Percentiles rank a stretch among this genome's conserved stretches.
phyloP scores from a whole-genome alignment of 2,888 invertebrate genomes.

The Monoplex corrugatus region DNA sequence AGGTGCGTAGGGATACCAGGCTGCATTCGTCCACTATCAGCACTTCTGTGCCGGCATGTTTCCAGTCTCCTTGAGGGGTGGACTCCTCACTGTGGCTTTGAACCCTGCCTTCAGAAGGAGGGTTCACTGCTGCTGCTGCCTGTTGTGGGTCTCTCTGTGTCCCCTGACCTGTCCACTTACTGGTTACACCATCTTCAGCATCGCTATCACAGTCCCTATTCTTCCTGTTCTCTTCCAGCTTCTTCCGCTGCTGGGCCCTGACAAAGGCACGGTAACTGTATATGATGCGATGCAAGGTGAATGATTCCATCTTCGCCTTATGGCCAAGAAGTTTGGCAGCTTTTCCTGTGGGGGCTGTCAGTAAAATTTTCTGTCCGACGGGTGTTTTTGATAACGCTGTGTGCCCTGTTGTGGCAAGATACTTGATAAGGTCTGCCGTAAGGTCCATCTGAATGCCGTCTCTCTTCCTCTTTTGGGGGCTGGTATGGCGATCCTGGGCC shows the following conservation, averaged over 20 bases:
- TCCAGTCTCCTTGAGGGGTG: slow-evolving; percentile 39
- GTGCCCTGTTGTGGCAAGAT: slow-evolving; percentile 16
- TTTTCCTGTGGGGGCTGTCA: slow-evolving; percentile 77
- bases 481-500: not conserved
- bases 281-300: slow-evolving; percentile 74
- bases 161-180: too few relatives aligned
- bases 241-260: slow-evolving; percentile 15
- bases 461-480: not conserved
- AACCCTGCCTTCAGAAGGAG: not conserved
- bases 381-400: slow-evolving; percentile 48
- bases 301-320: slow-evolving; percentile 67
- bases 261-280: slow-evolving; percentile 55
- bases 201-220: slow-evolving; percentile 40
- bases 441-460: not conserved
- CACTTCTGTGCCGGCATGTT: slow-evolving; percentile 52
- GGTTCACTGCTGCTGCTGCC: not conserved
- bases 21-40: slow-evolving; percentile 78
- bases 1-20: slow-evolving; percentile 73
- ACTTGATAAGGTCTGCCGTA: slow-evolving; percentile 33
- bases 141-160: not conserved
- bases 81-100: not conserved
- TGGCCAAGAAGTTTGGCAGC: slow-evolving; percentile 76
- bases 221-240: slow-evolving; percentile 43
- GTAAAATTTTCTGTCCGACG: slow-evolving; percentile 60
- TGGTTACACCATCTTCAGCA: not conserved